phyloP scores from a whole-genome alignment of 2,113 vertebrate genomes.

The Catharus bicknelli region DNA sequence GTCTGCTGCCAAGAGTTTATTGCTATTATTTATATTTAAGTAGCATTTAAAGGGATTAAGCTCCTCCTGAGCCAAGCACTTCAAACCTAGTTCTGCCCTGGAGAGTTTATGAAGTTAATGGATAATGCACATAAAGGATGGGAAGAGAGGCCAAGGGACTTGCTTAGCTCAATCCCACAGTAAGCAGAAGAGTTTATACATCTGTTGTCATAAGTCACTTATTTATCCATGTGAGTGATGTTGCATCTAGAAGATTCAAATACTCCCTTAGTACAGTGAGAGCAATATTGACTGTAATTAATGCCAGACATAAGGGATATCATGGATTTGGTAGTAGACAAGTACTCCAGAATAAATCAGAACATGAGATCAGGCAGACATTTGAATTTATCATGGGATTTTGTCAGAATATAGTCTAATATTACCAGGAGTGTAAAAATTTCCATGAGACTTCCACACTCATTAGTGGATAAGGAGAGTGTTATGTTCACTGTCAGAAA shows the following conservation, averaged over 20 bases:
- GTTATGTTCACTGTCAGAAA: background rate
- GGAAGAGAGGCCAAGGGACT: background rate
- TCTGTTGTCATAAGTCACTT: background rate
- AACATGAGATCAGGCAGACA: background rate
- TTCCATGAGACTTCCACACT: background rate
- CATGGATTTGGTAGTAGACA: background rate
- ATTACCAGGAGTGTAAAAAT: background rate
- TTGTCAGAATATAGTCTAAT: background rate
- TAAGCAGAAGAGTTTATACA: background rate
- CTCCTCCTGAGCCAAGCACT: background rate
- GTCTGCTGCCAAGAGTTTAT: background rate
- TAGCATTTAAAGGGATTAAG: constrained; percentile 5
- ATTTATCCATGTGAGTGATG: background rate
- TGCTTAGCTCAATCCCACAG: background rate
- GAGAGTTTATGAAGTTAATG: background rate
- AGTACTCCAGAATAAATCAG: background rate
- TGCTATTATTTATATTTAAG: background rate
- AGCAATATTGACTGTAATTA: background rate
- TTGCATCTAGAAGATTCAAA: background rate
- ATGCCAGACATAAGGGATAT: background rate
- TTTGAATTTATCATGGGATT: background rate
- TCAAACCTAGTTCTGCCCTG: background rate
- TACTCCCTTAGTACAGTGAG: background rate
- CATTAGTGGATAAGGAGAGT: background rate
- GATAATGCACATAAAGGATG: background rate